Evolutionary conservation across 2,797 vertebrate genomes (phyloP), one percentile per base, ranked within the genome.

Genomic region (Coilia nasus): DNA sequence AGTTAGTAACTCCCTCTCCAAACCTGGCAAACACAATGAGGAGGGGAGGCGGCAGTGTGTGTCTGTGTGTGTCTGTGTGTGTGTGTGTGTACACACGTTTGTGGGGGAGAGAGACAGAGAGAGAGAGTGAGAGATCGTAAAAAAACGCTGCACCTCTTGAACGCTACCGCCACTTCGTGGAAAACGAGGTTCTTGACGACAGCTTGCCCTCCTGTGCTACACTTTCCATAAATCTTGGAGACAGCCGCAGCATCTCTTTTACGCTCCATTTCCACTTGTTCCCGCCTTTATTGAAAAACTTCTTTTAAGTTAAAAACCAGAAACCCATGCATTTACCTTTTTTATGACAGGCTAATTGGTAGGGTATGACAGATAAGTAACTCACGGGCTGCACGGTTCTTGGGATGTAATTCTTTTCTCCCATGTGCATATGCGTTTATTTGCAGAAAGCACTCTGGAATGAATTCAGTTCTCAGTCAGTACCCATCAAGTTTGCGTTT

Each of bases 11-110:
- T 80, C 81, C 50, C 21, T 46, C 47, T 56, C 56, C 83, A 57
- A 64, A 60, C 83, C 81, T 82, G 19, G 28, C 25, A 12, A 9
- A n/a, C 85, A 92, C 84, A 95, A 87, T 83, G 94, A 93, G 94
- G 90, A 92, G 93, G 82, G 82, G 59, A 57, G 83, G 25, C 14
- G 21, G 47, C 83, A 80, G 62, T 6, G 62, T 67, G 62, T 31
- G 9, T 35, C 11, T 31, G 25, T 15, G 64, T 31, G 64, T 3
- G 64, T 31, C 47, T 15, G 64, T 31, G 64, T 31, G 56, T 59
- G 56, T 59, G 56, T 59, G 56, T 59, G 56, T 59, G 56, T 59
- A 15, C 19, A 62, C 54, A 35, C 56, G 71, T 82, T 50, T 41
- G 86, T 82, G 83, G 81, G 35, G 81, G 35, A 60, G 56, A 80